Evolutionary conservation across 1,140 invertebrate species (phyloP).

Genomic region (Pogonognathellus flavescens): DNA sequence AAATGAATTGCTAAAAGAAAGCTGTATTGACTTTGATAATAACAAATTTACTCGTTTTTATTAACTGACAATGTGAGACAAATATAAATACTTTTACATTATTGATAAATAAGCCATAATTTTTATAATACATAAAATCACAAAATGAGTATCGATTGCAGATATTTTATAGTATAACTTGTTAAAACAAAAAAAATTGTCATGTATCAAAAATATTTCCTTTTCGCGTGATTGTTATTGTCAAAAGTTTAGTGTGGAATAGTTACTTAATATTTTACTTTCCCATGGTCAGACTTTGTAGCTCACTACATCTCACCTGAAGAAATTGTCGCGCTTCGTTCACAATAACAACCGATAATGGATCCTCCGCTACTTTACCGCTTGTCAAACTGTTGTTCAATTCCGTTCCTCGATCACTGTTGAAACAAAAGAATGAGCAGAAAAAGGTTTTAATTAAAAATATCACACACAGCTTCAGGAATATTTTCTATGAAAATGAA

Average conservation of each 20-base stretch:
- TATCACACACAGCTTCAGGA: background rate
- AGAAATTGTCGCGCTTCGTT: slow-evolving; percentile 82
- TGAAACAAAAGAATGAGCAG: slow-evolving; percentile 22
- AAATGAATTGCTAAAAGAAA: too few relatives aligned
- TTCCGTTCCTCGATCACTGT: slow-evolving; percentile 54
- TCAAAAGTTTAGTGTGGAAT: background rate
- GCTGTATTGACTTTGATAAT: too few relatives aligned
- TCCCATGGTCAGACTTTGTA: background rate
- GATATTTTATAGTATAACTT: too few relatives aligned
- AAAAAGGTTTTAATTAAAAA: background rate
- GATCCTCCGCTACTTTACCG: slow-evolving; percentile 84
- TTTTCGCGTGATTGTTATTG: background rate
- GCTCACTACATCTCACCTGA: slow-evolving; percentile 69
- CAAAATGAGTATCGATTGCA: too few relatives aligned
- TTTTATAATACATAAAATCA: background rate
- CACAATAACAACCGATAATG: slow-evolving; percentile 86
- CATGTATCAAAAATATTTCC: too few relatives aligned
- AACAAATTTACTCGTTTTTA: too few relatives aligned
- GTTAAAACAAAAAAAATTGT: too few relatives aligned
- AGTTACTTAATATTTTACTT: background rate
- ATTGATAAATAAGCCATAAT: background rate
- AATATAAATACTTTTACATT: slow-evolving; percentile 11
- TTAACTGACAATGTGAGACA: background rate
- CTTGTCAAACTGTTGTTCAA: slow-evolving; percentile 83
- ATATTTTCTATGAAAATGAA: background rate